Evolutionary conservation across 1,140 invertebrate genomes (phyloP).

Genomic region (Macrosteles quadrilineatus): DNA sequence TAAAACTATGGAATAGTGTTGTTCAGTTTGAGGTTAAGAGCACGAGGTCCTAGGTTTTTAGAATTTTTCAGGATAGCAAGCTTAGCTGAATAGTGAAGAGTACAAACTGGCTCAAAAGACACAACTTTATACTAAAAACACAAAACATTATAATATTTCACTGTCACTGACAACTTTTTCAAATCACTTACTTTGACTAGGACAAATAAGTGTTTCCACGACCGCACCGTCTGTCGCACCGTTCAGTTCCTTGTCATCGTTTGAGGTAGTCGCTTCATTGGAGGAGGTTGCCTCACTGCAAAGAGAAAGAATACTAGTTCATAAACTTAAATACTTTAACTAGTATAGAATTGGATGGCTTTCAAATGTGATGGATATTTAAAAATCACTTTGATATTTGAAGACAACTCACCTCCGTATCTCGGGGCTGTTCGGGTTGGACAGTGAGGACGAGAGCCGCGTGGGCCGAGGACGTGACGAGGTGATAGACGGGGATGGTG

Average conservation of each 20-base stretch:
- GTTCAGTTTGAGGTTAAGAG: too few relatives aligned
- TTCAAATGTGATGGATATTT: too few relatives aligned
- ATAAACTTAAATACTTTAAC: neutral
- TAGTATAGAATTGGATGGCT: neutral
- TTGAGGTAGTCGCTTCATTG: neutral
- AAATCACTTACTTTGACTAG: conserved; percentile 6
- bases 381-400: too few relatives aligned
- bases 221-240: neutral
- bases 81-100: too few relatives aligned
- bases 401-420: conserved; percentile 7
- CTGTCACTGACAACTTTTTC: too few relatives aligned
- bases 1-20: too few relatives aligned
- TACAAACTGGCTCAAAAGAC: too few relatives aligned
- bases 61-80: too few relatives aligned
- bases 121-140: too few relatives aligned
- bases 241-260: conserved; percentile 3
- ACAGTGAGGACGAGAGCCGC: neutral
- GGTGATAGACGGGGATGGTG: conserved; percentile 18
- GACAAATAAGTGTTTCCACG: conserved; percentile 2
- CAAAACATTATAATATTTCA: too few relatives aligned
- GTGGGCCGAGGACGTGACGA: too few relatives aligned
- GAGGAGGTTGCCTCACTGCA: neutral
- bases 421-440: neutral
- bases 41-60: too few relatives aligned
- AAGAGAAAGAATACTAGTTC: neutral